Percentiles rank a stretch among this genome's conserved stretches.
Conservation (phyloP, 1,140 invertebrate genomes). For the Drosophila dunni region DNA sequence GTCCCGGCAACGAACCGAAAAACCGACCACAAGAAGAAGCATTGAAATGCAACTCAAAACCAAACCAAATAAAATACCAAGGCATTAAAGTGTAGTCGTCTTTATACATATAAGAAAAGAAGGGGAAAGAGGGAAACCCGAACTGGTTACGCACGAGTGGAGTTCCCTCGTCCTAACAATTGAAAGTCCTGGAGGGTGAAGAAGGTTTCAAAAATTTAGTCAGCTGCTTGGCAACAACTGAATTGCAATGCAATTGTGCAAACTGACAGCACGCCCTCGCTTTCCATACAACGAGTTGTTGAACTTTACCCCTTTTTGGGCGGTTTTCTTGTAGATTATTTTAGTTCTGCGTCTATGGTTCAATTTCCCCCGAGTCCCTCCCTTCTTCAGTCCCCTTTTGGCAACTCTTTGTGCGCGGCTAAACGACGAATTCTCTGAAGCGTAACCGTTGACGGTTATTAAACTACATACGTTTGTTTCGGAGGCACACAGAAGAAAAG, state of each 20-base stretch:
- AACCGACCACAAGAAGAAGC: slow-evolving; percentile 34
- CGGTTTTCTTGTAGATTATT: slow-evolving; percentile 16
- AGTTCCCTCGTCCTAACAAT: slow-evolving; percentile 35
- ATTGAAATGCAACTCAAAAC: slow-evolving; percentile 56
- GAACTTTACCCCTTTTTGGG: slow-evolving; percentile 26
- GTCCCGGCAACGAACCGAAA: slow-evolving; percentile 27
- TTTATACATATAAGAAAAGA: neutral
- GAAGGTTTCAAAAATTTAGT: slow-evolving; percentile 6
- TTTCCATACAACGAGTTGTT: slow-evolving; percentile 58
- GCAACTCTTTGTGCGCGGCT: slow-evolving; percentile 30
- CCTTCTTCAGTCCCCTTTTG: neutral
- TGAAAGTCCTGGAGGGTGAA: neutral
- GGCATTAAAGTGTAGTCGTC: neutral
- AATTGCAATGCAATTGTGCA: slow-evolving; percentile 47
- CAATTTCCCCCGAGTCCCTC: neutral
- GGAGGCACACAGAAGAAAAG: slow-evolving; percentile 26
- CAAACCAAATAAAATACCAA: slow-evolving; percentile 50
- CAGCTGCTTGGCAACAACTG: slow-evolving; percentile 43
- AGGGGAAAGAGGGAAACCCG: neutral
- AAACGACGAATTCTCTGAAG: slow-evolving; percentile 57
- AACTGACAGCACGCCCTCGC: slow-evolving; percentile 51
- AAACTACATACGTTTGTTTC: slow-evolving; percentile 55
- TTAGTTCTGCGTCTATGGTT: slow-evolving; percentile 14
- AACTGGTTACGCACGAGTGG: slow-evolving; percentile 49
- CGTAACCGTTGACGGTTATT: slow-evolving; percentile 76